These are phyloP conservation scores for Ammodytes dubius DNA, from an alignment of 2,113 vertebrate genomes.

Conservation along the genomic window DNA sequence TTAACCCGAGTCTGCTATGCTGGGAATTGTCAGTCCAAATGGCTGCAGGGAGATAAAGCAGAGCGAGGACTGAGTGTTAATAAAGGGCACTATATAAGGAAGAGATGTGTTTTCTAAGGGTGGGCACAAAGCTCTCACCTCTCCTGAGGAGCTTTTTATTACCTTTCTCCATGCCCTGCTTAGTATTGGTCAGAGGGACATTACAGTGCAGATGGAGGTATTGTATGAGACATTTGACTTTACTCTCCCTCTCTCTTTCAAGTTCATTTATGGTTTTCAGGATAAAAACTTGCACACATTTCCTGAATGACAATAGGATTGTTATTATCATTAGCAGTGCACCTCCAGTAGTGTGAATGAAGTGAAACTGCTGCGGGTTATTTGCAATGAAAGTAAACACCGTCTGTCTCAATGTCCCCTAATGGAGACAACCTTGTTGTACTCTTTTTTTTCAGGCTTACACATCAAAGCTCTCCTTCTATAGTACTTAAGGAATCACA, in stretches of 20 bases:
- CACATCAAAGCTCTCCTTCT: constrained; percentile 66
- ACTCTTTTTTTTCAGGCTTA: constrained; percentile 41
- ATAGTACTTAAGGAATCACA: constrained; percentile 40
- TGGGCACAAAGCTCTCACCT: constrained; percentile 31
- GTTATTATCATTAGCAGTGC: constrained; percentile 22
- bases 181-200: constrained; percentile 14
- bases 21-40: constrained; percentile 49
- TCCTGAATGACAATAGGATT: constrained; percentile 36
- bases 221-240: constrained; percentile 11
- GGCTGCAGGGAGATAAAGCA: constrained; percentile 48
- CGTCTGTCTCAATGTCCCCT: constrained; percentile 41
- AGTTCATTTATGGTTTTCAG: constrained; percentile 1
- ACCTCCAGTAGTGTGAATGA: constrained; percentile 2
- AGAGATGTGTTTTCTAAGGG: constrained; percentile 34
- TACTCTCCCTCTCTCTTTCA: constrained; percentile 19
- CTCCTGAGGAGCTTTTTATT: constrained; percentile 33
- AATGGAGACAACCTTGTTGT: constrained; percentile 55
- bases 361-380: constrained; percentile 51
- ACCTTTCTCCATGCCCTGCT: constrained; percentile 1
- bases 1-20: constrained; percentile 42
- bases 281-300: background rate
- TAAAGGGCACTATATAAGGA: constrained; percentile 28
- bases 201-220: constrained; percentile 13
- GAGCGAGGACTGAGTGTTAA: constrained; percentile 28
- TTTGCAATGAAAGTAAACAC: constrained; percentile 54